phyloP scores from a whole-genome alignment of 1,140 invertebrate genomes.

The Papilio polyxenes region DNA sequence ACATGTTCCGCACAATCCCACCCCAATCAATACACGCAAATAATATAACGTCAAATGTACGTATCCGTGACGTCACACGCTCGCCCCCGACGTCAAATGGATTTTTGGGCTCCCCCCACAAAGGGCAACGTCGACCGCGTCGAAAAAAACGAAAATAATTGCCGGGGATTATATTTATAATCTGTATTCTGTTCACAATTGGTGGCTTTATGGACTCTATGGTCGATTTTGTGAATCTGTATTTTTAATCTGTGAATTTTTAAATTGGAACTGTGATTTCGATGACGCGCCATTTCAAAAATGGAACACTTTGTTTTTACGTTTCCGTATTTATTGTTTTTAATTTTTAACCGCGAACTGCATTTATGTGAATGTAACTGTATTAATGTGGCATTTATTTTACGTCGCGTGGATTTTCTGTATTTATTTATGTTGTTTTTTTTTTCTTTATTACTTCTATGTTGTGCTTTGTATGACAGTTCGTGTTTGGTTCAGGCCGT shows the following conservation, averaged over 20 bases:
- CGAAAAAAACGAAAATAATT: constrained; percentile 79
- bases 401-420: constrained; percentile 52
- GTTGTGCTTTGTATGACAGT: constrained; percentile 67
- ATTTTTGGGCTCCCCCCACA: constrained; percentile 74
- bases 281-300: constrained; percentile 47
- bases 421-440: constrained; percentile 49
- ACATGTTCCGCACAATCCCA: constrained; percentile 79
- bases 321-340: constrained; percentile 54
- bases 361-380: constrained; percentile 43
- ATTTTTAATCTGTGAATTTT: constrained; percentile 54
- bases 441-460: constrained; percentile 47
- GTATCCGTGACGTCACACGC: constrained; percentile 55
- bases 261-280: constrained; percentile 72
- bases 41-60: constrained; percentile 58
- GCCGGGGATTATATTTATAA: neutral
- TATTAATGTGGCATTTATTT: constrained; percentile 72
- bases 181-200: constrained; percentile 16
- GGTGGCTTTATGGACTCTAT: constrained; percentile 54
- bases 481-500: constrained; percentile 75
- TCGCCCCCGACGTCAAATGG: constrained; percentile 59
- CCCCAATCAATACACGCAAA: constrained; percentile 50
- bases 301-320: constrained; percentile 45
- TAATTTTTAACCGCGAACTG: too few species aligned
- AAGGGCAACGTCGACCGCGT: constrained; percentile 78
- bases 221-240: constrained; percentile 46